Evolutionary conservation across 2,888 invertebrate species (phyloP), one percentile per base, ranked within the genome.

Genomic region (Trypoxylon attenuatum): DNA sequence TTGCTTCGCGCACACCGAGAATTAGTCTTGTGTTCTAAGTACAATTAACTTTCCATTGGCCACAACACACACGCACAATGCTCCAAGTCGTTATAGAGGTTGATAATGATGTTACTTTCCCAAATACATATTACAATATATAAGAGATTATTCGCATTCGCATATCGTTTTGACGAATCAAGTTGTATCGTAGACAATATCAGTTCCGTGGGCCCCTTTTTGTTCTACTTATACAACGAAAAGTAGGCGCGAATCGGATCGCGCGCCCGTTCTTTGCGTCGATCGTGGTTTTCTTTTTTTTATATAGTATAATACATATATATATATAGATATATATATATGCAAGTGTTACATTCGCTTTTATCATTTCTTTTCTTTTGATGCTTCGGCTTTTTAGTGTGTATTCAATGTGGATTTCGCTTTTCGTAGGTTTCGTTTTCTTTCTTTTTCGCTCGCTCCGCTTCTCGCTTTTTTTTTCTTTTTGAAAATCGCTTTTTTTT

Each of bases 141-240:
- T 43, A 70, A 66, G 66, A 77, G 58, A 69, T 73, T 68, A 73
- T 64, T 73, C 49, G 47, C 55, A 67, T 62, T 52, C 45, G 58
- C 70, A 59, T 71, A 65, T 57, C 50, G 51, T 51, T 45, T 41
- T 54, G 23, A 19, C 45, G 55, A 51, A 71, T 70, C 67, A 55
- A 50, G 47, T 55, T 76, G 58, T 67, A 68, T 81, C 72, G 76
- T 79, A 77, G 71, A 79, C 75, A 80, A 73, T n/a, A n/a, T n/a
- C n/a, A 22, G 73, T 76, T 77, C 66, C 72, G 82, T 84, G 84
- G 84, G 84, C 82, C 84, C 84, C 84, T 74, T 63, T 76, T 73
- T 76, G 76, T 81, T 69, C 75, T 81, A 79, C 74, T 78, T 73
- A 73, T 78, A 71, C 71, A 83, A 82, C 79, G 76, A 78, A 81